Conservation (phyloP, 2,113 vertebrate species). For the Bostrychus sinensis region DNA sequence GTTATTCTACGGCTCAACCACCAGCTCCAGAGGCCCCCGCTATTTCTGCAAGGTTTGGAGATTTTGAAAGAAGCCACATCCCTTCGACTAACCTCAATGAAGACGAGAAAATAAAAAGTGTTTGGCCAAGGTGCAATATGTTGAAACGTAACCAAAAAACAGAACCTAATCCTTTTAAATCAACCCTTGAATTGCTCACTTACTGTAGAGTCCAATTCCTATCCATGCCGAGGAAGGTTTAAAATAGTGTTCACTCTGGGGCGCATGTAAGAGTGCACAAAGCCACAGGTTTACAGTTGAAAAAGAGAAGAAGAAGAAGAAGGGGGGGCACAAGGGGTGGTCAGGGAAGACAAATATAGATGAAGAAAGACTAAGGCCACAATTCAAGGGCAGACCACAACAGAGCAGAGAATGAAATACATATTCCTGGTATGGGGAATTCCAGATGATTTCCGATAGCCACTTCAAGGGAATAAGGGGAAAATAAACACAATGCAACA, state of each 20-base stretch:
- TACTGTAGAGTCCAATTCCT: constrained; percentile 32
- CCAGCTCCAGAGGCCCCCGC: constrained; percentile 70
- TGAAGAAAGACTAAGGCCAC: constrained; percentile 12
- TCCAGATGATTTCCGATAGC: constrained; percentile 21
- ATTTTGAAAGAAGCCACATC: constrained; percentile 73
- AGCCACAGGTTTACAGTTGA: constrained; percentile 51
- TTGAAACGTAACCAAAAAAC: constrained; percentile 22
- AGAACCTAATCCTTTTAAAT: constrained; percentile 30
- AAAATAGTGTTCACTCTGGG: constrained; percentile 44
- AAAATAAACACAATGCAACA: not conserved
- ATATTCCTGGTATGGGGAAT: constrained; percentile 1
- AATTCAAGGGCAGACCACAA: constrained; percentile 44
- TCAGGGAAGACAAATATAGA: constrained; percentile 54
- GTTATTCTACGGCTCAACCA: constrained; percentile 73
- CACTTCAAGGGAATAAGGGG: constrained; percentile 15
- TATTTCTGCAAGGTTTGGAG: constrained; percentile 78
- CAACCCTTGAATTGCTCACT: constrained; percentile 38
- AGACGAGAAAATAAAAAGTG: constrained; percentile 53
- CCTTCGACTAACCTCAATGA: constrained; percentile 73
- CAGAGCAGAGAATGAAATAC: constrained; percentile 4
- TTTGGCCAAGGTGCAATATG: constrained; percentile 8
- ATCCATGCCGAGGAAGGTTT: constrained; percentile 47
- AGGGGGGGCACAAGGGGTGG: constrained; percentile 62
- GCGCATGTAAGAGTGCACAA: constrained; percentile 62
- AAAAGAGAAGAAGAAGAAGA: constrained; percentile 34